Base-by-base conservation (phyloP, 2,113 vertebrate species). In the Megalops atlanticus region DNA sequence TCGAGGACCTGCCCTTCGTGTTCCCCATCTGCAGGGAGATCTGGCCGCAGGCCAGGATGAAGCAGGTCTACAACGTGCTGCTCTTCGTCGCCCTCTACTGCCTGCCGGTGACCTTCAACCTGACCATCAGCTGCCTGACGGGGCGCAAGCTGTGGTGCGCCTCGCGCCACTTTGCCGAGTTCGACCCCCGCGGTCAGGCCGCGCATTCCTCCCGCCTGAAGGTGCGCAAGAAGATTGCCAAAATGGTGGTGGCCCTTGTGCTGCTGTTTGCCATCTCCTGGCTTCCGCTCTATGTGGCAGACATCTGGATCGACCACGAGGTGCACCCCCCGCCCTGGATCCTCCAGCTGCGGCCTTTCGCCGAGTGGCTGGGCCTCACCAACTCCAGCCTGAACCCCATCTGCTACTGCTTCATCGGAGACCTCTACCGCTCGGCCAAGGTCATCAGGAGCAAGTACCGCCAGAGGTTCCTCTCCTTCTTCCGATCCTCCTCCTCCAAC, bases 311-410 rank as follows among this genome's bases (percentile, higher is more conserved):
- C 0, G 96, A 97, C 91, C 91, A 91, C 16, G 93, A 96, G 2
- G 92, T 88, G 31, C 89, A 89, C 47, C 93, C 94, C 1, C 89
- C 95, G 2, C 91, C 92, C 43, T 97, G 96, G 96, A 91, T 97
- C 78, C 88, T 97, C 84, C 95, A 96, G 87, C 90, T 95, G 2
- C 94, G 96, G 1, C 96, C 96, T 1, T 98, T 97, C 31, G 95
- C 96, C 41, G 96, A 97, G 85, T 98, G 96, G 96, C 92, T 98
- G 24, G 95, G 96, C 58, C 95, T 98, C 72, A 98, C 95, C 4
- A 98, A 98, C 92, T 98, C 96, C 86, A 96, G 96, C 87, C 95
- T 98, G 76, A 98, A 98, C 81, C 96, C 96, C 0, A 96, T 98
- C 85, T 98, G 96, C 77, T 98, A 98, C 77, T 98, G 96, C 68